phyloP scores from a whole-genome alignment of 1,140 invertebrate genomes.

The Drosophila nannoptera region DNA sequence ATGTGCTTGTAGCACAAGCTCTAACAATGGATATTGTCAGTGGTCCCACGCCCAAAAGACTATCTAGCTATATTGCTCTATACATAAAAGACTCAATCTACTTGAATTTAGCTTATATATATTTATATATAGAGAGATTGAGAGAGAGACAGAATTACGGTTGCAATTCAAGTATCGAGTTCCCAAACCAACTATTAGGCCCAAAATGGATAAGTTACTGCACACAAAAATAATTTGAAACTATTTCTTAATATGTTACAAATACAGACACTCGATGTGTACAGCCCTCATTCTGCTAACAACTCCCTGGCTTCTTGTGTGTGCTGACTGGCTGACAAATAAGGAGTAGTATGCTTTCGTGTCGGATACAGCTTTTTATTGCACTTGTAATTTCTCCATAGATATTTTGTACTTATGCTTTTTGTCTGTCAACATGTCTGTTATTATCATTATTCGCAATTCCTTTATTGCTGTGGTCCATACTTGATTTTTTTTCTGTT shows the following conservation, averaged over 20 bases:
- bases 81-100: no score
- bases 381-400: conserved; percentile 58
- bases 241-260: no score
- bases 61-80: conserved; percentile 11
- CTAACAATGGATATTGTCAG: conserved; percentile 38
- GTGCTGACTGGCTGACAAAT: conserved; percentile 44
- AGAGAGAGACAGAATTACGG: no score
- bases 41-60: conserved; percentile 63
- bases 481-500: conserved; percentile 46
- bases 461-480: conserved; percentile 40
- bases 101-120: no score
- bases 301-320: no score
- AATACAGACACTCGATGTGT: no score
- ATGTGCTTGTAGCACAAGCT: conserved; percentile 18
- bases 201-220: neutral
- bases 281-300: no score
- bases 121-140: conserved; percentile 5
- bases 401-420: conserved; percentile 55
- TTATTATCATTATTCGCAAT: conserved; percentile 49
- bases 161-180: conserved; percentile 50
- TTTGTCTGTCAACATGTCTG: conserved; percentile 14
- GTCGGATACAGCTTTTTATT: conserved; percentile 40
- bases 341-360: conserved; percentile 43
- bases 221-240: neutral
- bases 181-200: conserved; percentile 57